Base-by-base conservation (phyloP, 2,797 vertebrate genomes). In the Thalassophryne amazonica region DNA sequence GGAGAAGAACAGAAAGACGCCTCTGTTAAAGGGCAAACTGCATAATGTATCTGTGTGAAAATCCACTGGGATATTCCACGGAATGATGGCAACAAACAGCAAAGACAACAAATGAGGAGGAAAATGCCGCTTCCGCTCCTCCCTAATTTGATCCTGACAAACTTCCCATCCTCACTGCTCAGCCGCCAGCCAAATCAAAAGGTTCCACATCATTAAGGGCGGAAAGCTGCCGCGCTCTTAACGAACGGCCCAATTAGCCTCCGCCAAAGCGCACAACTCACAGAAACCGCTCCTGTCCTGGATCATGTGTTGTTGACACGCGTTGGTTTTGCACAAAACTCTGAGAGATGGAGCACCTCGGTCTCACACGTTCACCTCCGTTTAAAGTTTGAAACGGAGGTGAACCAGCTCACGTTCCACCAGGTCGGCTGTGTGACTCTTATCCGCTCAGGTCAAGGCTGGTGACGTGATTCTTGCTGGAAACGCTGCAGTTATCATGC, bases 201-300 rank as follows among this genome's bases (percentile, higher is more conserved):
- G 78, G 80, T 84, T 85, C 81, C 76, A 75, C 79, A 83, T 81
- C 83, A 81, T 89, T 88, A 87, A 50, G 69, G 66, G 73, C 62
- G 77, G 68, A 84, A 83, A 80, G 81, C 85, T 80, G 78, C 81
- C 76, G 35, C 68, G 36, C 76, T 77, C 73, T 81, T 88, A 88
- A 88, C 86, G 83, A 85, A 80, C 82, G 67, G 61, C 41, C 79
- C 85, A 87, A 86, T 88, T 88, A 87, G 78, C 56, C 67, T 80
- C 59, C 64, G 42, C 49, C 73, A 65, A 73, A 65, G n/a, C n/a
- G n/a, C n/a, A 77, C 46, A 76, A 14, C 64, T 61, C 55, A 15
- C 47, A 65, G 54, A 77, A 73, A 36, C 27, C 1, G 28, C 33
- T 71, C 64, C 61, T 60, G 38, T 62, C 52, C 45, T 58, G 56